Conservation (phyloP, 2,797 vertebrate genomes). For the Pelobates cultripes region DNA sequence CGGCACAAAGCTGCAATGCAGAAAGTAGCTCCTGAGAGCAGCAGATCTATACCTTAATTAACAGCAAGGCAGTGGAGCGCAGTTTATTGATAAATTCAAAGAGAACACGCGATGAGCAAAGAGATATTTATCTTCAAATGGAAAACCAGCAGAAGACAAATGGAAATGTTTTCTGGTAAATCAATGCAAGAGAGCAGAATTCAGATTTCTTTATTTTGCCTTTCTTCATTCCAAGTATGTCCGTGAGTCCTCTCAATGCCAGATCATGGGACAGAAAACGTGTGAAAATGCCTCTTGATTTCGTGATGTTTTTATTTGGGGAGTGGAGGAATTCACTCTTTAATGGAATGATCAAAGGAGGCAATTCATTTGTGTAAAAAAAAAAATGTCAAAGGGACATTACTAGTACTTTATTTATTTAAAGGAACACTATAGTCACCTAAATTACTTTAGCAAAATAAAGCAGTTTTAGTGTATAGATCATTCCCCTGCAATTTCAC, state of each 20-base stretch:
- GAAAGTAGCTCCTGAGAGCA: background rate
- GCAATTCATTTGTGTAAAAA: background rate
- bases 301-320: background rate
- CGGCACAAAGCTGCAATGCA: background rate
- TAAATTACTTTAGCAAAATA: too few relatives aligned
- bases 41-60: conserved; percentile 40
- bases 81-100: conserved; percentile 32
- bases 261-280: background rate
- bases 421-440: too few relatives aligned
- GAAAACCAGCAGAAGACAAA: conserved; percentile 28
- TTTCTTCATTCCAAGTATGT: background rate
- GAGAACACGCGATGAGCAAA: conserved; percentile 16
- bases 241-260: too few relatives aligned
- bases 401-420: too few relatives aligned
- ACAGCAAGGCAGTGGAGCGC: conserved; percentile 17
- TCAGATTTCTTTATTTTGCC: conserved; percentile 1
- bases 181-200: conserved; percentile 19
- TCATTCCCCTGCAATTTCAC: too few relatives aligned
- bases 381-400: too few relatives aligned
- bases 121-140: conserved; percentile 44
- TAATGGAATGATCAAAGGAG: background rate
- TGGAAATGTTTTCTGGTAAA: conserved; percentile 10
- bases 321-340: background rate
- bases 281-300: background rate
- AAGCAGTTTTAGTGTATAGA: too few relatives aligned